Conservation (phyloP, 2,888 invertebrate genomes). For the Apamea sordens region DNA sequence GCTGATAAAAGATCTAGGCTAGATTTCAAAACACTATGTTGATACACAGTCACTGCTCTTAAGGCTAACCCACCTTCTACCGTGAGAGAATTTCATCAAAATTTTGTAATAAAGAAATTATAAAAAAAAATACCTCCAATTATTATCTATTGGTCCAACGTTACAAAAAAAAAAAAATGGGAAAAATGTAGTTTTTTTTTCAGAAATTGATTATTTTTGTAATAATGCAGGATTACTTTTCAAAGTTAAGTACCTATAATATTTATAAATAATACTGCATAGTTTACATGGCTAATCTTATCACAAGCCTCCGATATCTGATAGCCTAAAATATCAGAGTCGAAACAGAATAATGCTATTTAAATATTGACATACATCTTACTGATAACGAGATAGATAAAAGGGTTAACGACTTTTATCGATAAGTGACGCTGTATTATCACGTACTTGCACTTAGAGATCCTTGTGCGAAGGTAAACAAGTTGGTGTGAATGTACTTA, state of each 20-base stretch:
- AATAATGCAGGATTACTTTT: background rate
- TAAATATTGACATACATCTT: conserved; percentile 65
- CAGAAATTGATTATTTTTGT: background rate
- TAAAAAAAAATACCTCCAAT: background rate
- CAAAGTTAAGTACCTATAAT: background rate
- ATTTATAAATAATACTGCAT: conserved; percentile 31
- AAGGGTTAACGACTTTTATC: conserved; percentile 59
- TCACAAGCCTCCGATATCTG: conserved; percentile 31
- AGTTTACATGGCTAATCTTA: conserved; percentile 53
- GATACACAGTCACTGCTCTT: background rate
- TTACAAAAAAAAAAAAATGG: background rate
- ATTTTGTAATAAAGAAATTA: background rate
- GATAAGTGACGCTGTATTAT: conserved; percentile 41
- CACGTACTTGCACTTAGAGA: conserved; percentile 5
- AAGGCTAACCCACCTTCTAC: background rate
- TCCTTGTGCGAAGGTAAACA: conserved; percentile 13
- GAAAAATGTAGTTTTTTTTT: background rate
- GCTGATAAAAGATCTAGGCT: background rate
- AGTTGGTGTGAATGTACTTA: conserved; percentile 1
- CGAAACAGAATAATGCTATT: conserved; percentile 37
- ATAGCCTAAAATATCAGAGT: conserved; percentile 38
- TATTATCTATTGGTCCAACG: background rate
- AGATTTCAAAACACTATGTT: background rate
- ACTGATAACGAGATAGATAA: conserved; percentile 50
- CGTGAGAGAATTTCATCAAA: background rate